phyloP scores from a whole-genome alignment of 92 coral and sea anemone genomes.

The Parazoanthus atlanticus region DNA sequence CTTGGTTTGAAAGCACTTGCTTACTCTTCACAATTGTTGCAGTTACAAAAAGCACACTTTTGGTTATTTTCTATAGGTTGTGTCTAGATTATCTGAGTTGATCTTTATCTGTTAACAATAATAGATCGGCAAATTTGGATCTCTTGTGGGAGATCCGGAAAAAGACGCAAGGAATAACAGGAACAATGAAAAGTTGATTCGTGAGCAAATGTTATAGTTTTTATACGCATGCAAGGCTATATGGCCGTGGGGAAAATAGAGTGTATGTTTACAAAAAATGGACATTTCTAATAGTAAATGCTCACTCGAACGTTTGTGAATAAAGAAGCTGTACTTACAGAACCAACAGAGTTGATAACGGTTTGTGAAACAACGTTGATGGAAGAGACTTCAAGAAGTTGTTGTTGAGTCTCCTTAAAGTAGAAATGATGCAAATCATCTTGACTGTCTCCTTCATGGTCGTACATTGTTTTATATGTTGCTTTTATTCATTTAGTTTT shows the following conservation, averaged over 20 bases:
- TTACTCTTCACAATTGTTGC: no score
- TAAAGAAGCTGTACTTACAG: slow-evolving; percentile 1
- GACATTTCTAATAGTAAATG: background rate
- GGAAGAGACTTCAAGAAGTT: background rate
- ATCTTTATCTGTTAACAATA: no score
- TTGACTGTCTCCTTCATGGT: no score
- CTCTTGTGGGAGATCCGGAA: no score
- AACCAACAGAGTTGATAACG: background rate
- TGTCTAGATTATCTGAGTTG: background rate
- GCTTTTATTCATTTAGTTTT: no score
- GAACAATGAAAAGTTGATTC: no score
- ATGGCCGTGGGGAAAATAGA: background rate
- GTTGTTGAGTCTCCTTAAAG: slow-evolving; percentile 18
- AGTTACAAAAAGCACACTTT: background rate
- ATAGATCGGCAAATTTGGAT: no score
- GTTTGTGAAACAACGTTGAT: background rate
- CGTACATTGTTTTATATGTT: no score
- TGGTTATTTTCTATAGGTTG: background rate
- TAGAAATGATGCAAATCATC: background rate
- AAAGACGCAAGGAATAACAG: no score
- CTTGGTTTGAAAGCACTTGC: no score
- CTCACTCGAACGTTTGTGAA: background rate
- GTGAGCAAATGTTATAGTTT: no score
- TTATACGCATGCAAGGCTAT: no score
- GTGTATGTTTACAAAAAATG: background rate